Base-by-base conservation (phyloP, 2,113 vertebrate species). In the chimpanzee (Pan troglodytes) region DNA sequence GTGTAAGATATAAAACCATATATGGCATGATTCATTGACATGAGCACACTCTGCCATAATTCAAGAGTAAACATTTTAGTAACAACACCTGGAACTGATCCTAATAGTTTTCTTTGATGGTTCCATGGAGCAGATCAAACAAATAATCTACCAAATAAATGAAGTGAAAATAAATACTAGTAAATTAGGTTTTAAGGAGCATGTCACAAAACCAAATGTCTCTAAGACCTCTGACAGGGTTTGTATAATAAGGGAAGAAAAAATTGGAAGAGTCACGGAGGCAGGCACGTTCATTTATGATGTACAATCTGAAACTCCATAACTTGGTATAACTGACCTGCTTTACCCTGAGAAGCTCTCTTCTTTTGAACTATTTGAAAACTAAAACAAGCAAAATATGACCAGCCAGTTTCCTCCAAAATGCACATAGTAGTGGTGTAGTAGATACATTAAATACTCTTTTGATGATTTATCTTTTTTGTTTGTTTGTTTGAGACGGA, bases 31-130 rank as follows among this genome's bases (percentile, higher is more conserved):
- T 81, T 83, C 78, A n/a, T 40, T 6, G 9, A 64, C 5, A 35
- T 14, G 20, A 67, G 27, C 32, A 61, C 27, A 68, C 4, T 64
- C 6, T 59, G 35, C n/a, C 22, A 27, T 92, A 67, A 96, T 75
- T 70, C 11, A 75, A 61, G 40, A 76, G 25, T 94, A 90, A 94
- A 88, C n/a, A 90, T 64, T 87, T 90, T 48, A 81, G 40, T 83
- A 75, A 93, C 89, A 93, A 79, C 38, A 55, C 17, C 67, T 92
- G 83, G 27, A 73, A n/a, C 48, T 89, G 43, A 79, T 88, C 17
- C 6, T 93, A 59, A 45, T 45, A n/a, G 40, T 55, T 95, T 75
- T 61, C 50, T 89, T 61, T 40, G 88, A 45, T 75, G 18, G 68
- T 11, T 52, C 57, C 12, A 2, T 18, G 78, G 64, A 81, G 17